These are phyloP conservation scores for Bacillus rossius DNA, from an alignment of 1,140 invertebrate genomes.

Conservation along the genomic window DNA sequence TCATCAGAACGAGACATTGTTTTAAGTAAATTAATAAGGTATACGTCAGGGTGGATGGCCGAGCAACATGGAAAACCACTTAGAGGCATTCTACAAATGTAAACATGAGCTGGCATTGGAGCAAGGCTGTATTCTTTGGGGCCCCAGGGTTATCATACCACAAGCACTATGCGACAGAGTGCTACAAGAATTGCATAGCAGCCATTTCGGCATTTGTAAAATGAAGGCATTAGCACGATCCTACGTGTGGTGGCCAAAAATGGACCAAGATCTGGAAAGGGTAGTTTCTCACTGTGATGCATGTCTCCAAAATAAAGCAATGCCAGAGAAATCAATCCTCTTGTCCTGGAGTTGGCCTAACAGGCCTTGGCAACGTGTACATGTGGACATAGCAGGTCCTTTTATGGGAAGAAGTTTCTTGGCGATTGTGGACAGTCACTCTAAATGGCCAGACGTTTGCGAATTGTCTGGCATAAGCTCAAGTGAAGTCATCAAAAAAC, in stretches of 20 bases:
- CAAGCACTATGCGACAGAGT: constrained; percentile 18
- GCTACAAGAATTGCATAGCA: constrained; percentile 35
- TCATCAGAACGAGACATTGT: background rate
- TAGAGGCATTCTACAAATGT: background rate
- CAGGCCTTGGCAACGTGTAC: constrained; percentile 27
- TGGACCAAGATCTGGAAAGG: constrained; percentile 41
- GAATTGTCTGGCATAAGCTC: background rate
- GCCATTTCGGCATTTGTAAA: constrained; percentile 29
- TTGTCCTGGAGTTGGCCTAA: constrained; percentile 27
- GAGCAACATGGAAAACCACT: background rate
- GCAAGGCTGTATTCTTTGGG: constrained; percentile 12
- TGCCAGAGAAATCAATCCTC: constrained; percentile 4
- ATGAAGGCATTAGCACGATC: constrained; percentile 41
- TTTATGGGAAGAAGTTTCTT: constrained; percentile 28
- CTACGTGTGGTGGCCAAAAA: constrained; percentile 42
- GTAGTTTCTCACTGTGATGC: constrained; percentile 12
- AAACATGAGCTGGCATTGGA: constrained; percentile 2
- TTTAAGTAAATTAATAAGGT: background rate
- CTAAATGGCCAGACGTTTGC: background rate
- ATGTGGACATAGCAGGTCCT: constrained; percentile 33
- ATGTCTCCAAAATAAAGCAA: constrained; percentile 11
- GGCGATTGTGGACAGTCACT: constrained; percentile 24
- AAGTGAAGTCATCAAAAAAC: background rate
- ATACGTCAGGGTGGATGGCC: background rate
- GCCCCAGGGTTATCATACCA: constrained; percentile 31